Percentiles rank a stretch among this genome's conserved stretches.
phyloP scores from a whole-genome alignment of 2,888 invertebrate species.

The Megamerina dolium region DNA sequence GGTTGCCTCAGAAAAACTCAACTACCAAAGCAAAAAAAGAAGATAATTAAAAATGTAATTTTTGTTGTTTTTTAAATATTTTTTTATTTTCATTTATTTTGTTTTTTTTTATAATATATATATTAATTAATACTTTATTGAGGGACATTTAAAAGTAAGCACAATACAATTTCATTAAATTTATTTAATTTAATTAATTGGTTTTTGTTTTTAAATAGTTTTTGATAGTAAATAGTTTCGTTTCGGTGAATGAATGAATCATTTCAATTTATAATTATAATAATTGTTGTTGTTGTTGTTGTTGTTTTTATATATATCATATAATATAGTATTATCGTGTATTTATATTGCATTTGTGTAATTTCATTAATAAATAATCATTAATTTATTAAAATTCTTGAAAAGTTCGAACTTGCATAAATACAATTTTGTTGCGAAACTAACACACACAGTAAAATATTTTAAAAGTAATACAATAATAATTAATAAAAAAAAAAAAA shows the following conservation, averaged over 20 bases:
- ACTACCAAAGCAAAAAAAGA: no score
- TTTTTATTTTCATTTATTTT: no score
- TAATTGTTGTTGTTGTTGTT: no score
- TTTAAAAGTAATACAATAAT: constrained; percentile 12
- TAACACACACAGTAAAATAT: constrained; percentile 17
- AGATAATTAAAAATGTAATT: no score
- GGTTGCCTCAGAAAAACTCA: no score
- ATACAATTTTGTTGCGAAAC: constrained; percentile 17
- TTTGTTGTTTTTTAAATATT: no score
- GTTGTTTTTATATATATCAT: no score
- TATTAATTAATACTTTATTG: constrained; percentile 38
- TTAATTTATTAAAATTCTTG: not conserved
- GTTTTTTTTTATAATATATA: no score
- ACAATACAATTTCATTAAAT: constrained; percentile 28
- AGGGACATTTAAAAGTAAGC: constrained; percentile 36
- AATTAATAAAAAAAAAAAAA: constrained; percentile 17
- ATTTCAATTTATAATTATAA: no score
- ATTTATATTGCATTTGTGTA: no score
- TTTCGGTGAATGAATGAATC: constrained; percentile 4
- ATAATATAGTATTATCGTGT: no score
- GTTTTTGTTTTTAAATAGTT: not conserved
- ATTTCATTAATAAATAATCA: not conserved
- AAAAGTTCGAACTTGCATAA: no score
- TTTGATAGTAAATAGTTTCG: constrained; percentile 11
- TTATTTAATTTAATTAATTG: constrained; percentile 17